Evolutionary conservation across 1,140 invertebrate species (phyloP).

Genomic region (Andrena cerasifolii): DNA sequence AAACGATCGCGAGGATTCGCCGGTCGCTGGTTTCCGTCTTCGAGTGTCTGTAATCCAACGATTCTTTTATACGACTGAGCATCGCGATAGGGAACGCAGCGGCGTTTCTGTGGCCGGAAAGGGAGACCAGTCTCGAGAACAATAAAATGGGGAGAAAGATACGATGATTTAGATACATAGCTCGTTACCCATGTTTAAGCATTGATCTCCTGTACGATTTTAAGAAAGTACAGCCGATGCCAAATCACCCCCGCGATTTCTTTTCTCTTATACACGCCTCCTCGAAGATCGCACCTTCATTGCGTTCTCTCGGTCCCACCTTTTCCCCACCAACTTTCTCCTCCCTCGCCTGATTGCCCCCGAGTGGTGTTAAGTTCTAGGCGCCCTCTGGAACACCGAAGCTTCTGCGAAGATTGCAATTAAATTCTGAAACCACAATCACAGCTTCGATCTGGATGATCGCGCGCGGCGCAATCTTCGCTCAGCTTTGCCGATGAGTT

Average conservation of each 20-base stretch:
- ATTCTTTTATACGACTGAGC: conserved; percentile 2
- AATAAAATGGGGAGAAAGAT: conserved; percentile 33
- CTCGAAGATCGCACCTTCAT: conserved; percentile 28
- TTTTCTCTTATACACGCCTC: conserved; percentile 32
- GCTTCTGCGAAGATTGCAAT: conserved; percentile 33
- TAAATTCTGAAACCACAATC: neutral
- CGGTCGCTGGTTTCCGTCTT: neutral
- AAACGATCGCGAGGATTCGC: conserved; percentile 50
- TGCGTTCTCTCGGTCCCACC: neutral
- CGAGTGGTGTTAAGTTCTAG: conserved; percentile 24
- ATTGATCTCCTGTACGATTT: conserved; percentile 79
- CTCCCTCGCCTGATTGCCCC: conserved; percentile 1
- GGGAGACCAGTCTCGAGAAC: conserved; percentile 42
- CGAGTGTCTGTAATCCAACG: neutral
- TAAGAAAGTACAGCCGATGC: conserved; percentile 78
- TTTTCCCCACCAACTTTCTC: neutral
- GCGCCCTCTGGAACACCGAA: neutral
- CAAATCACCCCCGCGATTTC: conserved; percentile 72
- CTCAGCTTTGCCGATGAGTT: conserved; percentile 1
- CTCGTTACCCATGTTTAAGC: conserved; percentile 76
- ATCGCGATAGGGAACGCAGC: neutral
- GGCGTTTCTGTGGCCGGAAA: conserved; percentile 34
- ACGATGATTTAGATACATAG: conserved; percentile 55
- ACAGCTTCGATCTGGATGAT: neutral
- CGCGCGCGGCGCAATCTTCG: neutral